Evolutionary conservation across 2,113 vertebrate species (phyloP), one percentile per base, ranked within the genome.

Genomic region (Megaceryle maxima): DNA sequence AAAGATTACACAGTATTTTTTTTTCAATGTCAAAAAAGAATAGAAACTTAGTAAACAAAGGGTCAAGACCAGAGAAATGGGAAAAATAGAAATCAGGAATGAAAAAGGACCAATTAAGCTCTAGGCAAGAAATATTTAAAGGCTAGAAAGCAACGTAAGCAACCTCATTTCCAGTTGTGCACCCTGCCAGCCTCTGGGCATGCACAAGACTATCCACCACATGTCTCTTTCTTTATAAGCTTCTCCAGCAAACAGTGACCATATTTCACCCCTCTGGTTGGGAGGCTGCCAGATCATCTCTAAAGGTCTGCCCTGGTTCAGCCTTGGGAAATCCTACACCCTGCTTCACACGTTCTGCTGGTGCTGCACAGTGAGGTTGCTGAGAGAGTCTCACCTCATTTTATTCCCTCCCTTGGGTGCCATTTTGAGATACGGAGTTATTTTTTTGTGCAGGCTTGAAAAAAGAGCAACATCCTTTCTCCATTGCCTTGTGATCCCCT

Each of bases 141-240:
- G 28, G 9, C 6, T 33, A 68, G 75, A 85, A 64, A 59, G 31
- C 31, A 62, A 19, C 16, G 44, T 16, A 50, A 59, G 22, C 26
- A 88, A 72, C 13, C 39, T 43, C 10, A 46, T 73, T 86, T 80
- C 11, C 35, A 69, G 19, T 26, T 60, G 39, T 43, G 33, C 25
- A 43, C 39, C 22, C 25, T 76, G 62, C 8, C 15, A 66, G 48
- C 15, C 67, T 48, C 73, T 57, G 39, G 66, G 18, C 55, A 48
- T 5, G 15, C 50, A 57, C 9, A 48, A 0, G 1, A 44, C 26
- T 77, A 33, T 24, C 44, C 24, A 15, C 44, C 5, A 1, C 29
- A 56, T 0, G 0, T 16, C 9, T 69, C n/a, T 41, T 64, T 72
- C 26, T 72, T 81, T 50, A 39, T 13, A 64, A 50, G 35, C 10